Evolutionary conservation across 2,113 vertebrate genomes (phyloP), one percentile per base, ranked within the genome.

Genomic region (Mustelus asterias): DNA sequence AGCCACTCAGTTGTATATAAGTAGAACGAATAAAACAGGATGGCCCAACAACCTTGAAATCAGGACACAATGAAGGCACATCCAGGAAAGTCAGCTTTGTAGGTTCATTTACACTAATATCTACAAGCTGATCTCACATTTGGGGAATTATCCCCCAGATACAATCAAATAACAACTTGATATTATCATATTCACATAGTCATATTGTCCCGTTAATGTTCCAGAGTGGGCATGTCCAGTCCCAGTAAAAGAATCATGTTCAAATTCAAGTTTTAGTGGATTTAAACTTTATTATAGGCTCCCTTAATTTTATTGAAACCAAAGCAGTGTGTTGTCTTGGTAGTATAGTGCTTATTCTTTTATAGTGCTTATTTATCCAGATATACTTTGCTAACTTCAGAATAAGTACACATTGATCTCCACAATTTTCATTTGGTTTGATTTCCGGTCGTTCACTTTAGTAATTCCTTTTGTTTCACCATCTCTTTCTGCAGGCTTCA

Each of bases 401-500:
- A 90, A n/a, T 86, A 86, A 41, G 48, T 86, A 48, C 72, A 44
- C 41, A 24, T 90, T 90, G 54, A 90, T 1, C 88, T 29, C 11
- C 29, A 63, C 60, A 93, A 67, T 65, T 93, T n/a, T 22, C n/a
- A 41, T 93, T 65, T 10, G 33, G 60, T 65, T 93, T 83, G 80
- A 37, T 83, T 83, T 18, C 6, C 22, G 22, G 60, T 65, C 48
- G 1, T 10, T 24, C 44, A 37, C 37, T 94, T 90, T 41, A 24
- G 5, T 94, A 63, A 44, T 37, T 54, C 0, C 85, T 60, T 83
- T 86, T 48, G 63, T 26, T 33, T 95, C 69, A 20, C 20, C 9
- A 16, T 48, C 88, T 86, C 2, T 11, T 78, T 54, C 80, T 29
- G 14, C 97, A 99, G 99, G 98, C 98, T 0, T 99, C 99, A 0